phyloP scores from a whole-genome alignment of 30 jellyfish, hydroid and myxozoan genomes.

The Chironex yamaguchii region DNA sequence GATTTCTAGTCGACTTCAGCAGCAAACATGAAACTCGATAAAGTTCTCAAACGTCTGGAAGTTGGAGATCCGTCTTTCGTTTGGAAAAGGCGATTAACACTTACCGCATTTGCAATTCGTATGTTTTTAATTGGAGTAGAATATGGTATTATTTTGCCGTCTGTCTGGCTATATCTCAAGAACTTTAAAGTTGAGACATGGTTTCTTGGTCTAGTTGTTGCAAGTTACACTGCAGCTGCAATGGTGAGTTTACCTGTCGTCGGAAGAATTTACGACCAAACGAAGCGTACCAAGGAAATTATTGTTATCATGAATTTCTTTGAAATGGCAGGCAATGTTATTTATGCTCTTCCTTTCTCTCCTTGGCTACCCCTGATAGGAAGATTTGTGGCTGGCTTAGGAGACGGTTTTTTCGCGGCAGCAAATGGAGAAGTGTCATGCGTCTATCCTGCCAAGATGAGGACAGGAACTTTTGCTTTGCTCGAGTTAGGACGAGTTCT shows the following conservation, averaged over 20 bases:
- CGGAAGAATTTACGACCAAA: constrained; percentile 86
- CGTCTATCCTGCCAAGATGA: constrained; percentile 77
- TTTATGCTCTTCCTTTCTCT: constrained; percentile 89
- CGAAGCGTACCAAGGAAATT: constrained; percentile 87
- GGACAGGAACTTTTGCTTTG: constrained; percentile 92
- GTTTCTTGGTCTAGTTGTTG: constrained; percentile 92
- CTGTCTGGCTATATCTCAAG: constrained; percentile 90
- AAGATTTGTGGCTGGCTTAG: constrained; percentile 90
- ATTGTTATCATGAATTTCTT: constrained; percentile 72
- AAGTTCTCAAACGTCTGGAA: constrained; percentile 45
- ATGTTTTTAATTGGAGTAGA: constrained; percentile 97
- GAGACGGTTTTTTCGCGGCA: constrained; percentile 98
- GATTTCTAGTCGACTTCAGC: too few species aligned
- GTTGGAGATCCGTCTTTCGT: constrained; percentile 76
- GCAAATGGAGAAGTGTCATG: constrained; percentile 92
- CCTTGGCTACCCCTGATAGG: constrained; percentile 80
- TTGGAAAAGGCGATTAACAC: constrained; percentile 89
- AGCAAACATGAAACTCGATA: constrained; percentile 71
- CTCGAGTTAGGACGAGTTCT: constrained; percentile 93
- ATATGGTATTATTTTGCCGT: constrained; percentile 91
- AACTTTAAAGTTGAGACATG: constrained; percentile 85
- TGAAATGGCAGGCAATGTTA: constrained; percentile 89
- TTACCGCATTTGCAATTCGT: constrained; percentile 78
- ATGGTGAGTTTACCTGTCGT: constrained; percentile 91
- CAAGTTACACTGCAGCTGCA: constrained; percentile 86